Percentiles rank a stretch among this genome's conserved stretches.
Evolutionary conservation across 2,888 invertebrate genomes (phyloP).

Genomic region (Sarcophaga carnaria): DNA sequence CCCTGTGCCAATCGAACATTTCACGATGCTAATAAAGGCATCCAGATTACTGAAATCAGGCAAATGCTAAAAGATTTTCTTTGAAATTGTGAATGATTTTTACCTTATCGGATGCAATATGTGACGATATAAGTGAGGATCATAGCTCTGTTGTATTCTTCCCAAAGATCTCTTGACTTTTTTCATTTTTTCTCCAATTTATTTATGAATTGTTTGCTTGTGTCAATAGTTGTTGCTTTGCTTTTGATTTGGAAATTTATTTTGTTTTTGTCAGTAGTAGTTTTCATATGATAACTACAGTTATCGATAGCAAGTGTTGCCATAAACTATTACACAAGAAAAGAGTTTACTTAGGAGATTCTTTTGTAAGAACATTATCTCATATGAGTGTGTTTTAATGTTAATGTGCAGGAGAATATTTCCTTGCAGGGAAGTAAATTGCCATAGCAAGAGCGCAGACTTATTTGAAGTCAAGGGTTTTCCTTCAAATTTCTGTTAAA

Average conservation of each 20-base stretch:
- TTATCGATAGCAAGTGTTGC: background rate
- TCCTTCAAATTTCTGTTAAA: too few relatives aligned
- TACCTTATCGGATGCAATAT: constrained; percentile 69
- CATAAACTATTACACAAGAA: too few relatives aligned
- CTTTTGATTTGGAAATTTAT: background rate
- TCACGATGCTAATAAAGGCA: constrained; percentile 92
- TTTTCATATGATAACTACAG: background rate
- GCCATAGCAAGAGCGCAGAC: too few relatives aligned
- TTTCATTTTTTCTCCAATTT: background rate
- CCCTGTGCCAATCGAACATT: constrained; percentile 96
- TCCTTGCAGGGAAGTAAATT: too few relatives aligned
- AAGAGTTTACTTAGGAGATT: too few relatives aligned
- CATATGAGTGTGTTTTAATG: too few relatives aligned
- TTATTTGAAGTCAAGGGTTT: too few relatives aligned
- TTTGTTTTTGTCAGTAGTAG: background rate
- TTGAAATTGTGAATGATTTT: background rate
- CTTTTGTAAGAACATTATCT: too few relatives aligned
- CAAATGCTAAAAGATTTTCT: background rate
- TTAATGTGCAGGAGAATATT: too few relatives aligned
- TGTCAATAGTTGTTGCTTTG: background rate
- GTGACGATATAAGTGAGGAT: constrained; percentile 61
- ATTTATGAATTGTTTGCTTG: background rate
- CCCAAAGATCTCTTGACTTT: background rate
- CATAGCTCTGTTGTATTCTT: constrained; percentile 65
- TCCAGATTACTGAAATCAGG: constrained; percentile 81